These are phyloP conservation scores for Fundulus diaphanus DNA, from an alignment of 2,797 vertebrate genomes.

Conservation along the genomic window DNA sequence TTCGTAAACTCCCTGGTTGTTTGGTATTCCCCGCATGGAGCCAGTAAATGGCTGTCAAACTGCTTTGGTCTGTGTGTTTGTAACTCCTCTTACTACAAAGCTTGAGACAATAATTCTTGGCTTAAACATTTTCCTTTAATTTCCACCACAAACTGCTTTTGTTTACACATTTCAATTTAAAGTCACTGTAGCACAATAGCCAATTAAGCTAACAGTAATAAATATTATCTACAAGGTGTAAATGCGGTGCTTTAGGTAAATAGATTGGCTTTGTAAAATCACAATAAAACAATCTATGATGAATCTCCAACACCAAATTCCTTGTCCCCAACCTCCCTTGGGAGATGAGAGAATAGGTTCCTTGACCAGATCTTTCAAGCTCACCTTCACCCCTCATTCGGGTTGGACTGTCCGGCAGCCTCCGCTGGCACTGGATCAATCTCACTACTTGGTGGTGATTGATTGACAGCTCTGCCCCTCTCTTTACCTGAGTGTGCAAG, in stretches of 20 bases:
- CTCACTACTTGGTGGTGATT: too few relatives aligned
- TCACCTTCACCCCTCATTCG: too few relatives aligned
- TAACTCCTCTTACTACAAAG: slow-evolving; percentile 37
- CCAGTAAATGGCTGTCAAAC: slow-evolving; percentile 47
- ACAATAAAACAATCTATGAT: too few relatives aligned
- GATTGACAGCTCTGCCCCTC: too few relatives aligned
- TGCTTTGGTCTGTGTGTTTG: slow-evolving; percentile 15
- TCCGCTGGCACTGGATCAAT: too few relatives aligned
- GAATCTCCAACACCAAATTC: too few relatives aligned
- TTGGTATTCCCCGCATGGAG: slow-evolving; percentile 45
- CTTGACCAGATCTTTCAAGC: too few relatives aligned
- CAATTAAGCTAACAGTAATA: slow-evolving; percentile 21
- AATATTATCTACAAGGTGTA: neutral
- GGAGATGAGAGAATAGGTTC: too few relatives aligned
- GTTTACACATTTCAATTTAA: slow-evolving; percentile 24
- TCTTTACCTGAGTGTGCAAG: too few relatives aligned
- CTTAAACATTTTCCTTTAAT: neutral
- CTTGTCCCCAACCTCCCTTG: too few relatives aligned
- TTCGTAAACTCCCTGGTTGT: slow-evolving; percentile 18
- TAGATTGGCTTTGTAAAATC: neutral
- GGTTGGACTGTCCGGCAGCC: too few relatives aligned
- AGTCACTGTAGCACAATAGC: slow-evolving; percentile 15
- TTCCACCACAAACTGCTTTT: neutral
- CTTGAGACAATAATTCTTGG: slow-evolving; percentile 9
- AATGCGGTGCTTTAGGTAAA: neutral